Evolutionary conservation across 2,888 invertebrate species (phyloP), one percentile per base, ranked within the genome.

Genomic region (Dexiosoma caninum): DNA sequence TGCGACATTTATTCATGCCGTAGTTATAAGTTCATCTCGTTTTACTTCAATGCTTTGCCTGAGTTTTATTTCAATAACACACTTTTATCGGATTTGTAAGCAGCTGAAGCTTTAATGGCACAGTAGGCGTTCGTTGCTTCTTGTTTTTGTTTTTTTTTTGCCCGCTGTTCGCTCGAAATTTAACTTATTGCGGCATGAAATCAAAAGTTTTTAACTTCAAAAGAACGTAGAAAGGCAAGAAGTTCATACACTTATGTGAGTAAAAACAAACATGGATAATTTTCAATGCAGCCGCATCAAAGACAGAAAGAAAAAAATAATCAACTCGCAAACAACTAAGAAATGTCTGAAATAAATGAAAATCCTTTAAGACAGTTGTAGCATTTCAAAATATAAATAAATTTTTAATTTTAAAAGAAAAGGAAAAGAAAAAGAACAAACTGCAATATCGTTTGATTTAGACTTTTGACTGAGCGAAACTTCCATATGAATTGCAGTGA

Each of bases 141-240:
- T 12, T 14, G 57, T 27, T 53, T 9, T 4, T 27, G 9, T 23
- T 7, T 44, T 21, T 8, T 21, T n/a, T 40, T 37, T 21, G 14
- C 32, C 30, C 55, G 53, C 23, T 16, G 37, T 59, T 74, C 42
- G 42, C 60, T 70, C 7, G n/a, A 69, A 62, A 62, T 74, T 57
- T 42, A 77, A 72, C 37, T 81, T 72, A 77, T 74, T 77, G 81
- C 69, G 67, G 81, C 81, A 74, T 62, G 70, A 74, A 77, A 77
- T 77, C 72, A 81, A 74, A 81, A 81, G 69, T 81, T 71, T 67
- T 74, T 69, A 77, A 37, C 69, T 77, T 81, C 57, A 74, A 74
- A 62, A 60, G 72, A 64, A 72, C 32, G 53, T 35, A 60, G 9
- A 42, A 51, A 30, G 51, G 49, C 19, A 40, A 44, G 12, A 32